These are phyloP conservation scores for Whitmania pigra DNA, from an alignment of 1,140 invertebrate species.

Conservation along the genomic window DNA sequence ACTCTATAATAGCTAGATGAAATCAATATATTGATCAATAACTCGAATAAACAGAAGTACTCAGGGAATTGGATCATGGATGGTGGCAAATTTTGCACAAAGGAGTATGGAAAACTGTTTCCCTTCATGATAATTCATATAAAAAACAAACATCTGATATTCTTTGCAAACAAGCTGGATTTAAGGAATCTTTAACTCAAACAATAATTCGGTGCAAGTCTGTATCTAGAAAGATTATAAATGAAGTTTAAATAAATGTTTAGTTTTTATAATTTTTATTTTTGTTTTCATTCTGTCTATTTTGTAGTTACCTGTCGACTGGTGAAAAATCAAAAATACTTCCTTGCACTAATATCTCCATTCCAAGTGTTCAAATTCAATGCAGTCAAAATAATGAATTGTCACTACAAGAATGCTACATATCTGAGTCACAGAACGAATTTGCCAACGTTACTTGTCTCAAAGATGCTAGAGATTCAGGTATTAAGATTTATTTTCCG, in stretches of 20 bases:
- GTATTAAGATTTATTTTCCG: neutral
- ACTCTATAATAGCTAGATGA: too few relatives aligned
- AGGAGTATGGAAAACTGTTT: neutral
- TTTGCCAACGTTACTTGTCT: neutral
- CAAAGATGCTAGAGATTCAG: neutral
- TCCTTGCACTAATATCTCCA: neutral
- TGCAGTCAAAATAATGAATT: constrained; percentile 1
- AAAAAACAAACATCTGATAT: neutral
- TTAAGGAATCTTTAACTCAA: constrained; percentile 4
- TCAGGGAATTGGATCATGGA: neutral
- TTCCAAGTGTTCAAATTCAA: neutral
- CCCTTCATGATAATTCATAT: neutral
- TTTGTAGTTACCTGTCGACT: too few relatives aligned
- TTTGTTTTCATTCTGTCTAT: too few relatives aligned
- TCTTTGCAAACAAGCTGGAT: constrained; percentile 3
- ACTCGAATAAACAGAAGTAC: neutral
- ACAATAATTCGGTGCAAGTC: neutral
- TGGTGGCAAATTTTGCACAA: neutral
- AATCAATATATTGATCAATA: neutral
- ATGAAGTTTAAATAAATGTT: too few relatives aligned
- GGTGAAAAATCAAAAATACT: neutral
- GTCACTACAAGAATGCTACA: neutral
- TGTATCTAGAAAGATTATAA: neutral
- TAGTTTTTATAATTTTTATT: too few relatives aligned
- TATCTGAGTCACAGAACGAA: neutral